A percentile compares a stretch with the other conserved stretches of the same genome.
Evolutionary conservation across 2,888 invertebrate genomes (phyloP).

Genomic region (Acanthosepion esculentum): DNA sequence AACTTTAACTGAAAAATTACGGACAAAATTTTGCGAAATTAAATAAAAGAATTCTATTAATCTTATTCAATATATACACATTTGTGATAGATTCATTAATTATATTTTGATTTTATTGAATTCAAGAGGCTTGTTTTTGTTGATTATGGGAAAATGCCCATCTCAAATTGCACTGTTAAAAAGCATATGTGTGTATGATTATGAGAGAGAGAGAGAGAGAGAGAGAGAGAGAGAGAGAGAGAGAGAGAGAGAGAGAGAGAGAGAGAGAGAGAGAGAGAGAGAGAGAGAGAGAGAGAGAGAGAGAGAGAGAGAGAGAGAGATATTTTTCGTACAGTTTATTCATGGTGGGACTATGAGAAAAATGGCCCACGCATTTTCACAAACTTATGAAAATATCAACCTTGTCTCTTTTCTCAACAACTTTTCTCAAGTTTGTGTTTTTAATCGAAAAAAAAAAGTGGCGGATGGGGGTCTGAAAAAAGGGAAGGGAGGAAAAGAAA

Average conservation of each 20-base stretch:
- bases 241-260: not conserved
- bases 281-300: not conserved
- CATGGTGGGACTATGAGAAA: not conserved
- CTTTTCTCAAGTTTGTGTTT: not conserved
- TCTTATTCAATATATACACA: too few relatives aligned
- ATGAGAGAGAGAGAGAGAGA: not conserved
- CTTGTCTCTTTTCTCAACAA: not conserved
- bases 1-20: too few relatives aligned
- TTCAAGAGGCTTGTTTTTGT: too few relatives aligned
- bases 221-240: not conserved
- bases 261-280: not conserved
- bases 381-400: not conserved
- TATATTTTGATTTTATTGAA: too few relatives aligned
- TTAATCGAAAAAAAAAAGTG: not conserved
- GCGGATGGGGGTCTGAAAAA: too few relatives aligned
- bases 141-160: not conserved
- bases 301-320: not conserved
- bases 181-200: not conserved
- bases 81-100: too few relatives aligned
- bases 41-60: too few relatives aligned
- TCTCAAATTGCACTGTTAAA: not conserved
- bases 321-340: not conserved
- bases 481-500: too few relatives aligned
- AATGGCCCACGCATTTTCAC: not conserved
- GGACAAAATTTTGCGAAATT: too few relatives aligned